phyloP scores from a whole-genome alignment of 23 tunicate species.

The Ciona savignyi region DNA sequence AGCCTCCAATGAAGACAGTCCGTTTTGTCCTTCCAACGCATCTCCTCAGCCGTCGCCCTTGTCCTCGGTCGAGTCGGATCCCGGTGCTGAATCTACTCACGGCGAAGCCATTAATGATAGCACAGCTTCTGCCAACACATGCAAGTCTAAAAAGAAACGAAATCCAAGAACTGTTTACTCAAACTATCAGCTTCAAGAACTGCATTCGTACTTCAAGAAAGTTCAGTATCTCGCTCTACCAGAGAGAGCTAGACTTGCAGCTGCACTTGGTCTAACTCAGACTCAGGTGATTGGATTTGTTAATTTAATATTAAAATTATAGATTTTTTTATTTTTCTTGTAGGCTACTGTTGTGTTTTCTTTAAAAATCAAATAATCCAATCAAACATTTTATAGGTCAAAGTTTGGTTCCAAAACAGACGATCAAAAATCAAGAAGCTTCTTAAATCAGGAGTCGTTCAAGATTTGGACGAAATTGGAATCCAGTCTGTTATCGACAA shows the following conservation, averaged over 20 bases:
- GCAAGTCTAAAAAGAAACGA: slow-evolving; percentile 56
- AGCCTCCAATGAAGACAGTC: background rate
- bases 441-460: slow-evolving; percentile 29
- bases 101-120: slow-evolving; percentile 12
- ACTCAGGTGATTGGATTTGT: slow-evolving; percentile 75
- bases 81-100: slow-evolving; percentile 4
- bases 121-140: too few relatives aligned
- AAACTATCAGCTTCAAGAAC: slow-evolving; percentile 62
- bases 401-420: slow-evolving; percentile 80
- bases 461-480: slow-evolving; percentile 41
- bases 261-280: slow-evolving; percentile 71
- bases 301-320: too few relatives aligned
- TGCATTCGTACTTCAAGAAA: slow-evolving; percentile 63
- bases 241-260: slow-evolving; percentile 77
- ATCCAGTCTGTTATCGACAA: slow-evolving; percentile 44
- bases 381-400: too few relatives aligned
- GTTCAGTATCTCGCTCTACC: slow-evolving; percentile 77
- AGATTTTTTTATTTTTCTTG: too few relatives aligned
- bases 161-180: slow-evolving; percentile 77
- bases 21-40: background rate
- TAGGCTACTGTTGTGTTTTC: too few relatives aligned
- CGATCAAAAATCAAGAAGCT: slow-evolving; percentile 69
- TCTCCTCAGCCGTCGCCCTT: background rate
- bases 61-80: background rate
- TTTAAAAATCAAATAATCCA: too few relatives aligned